These are phyloP conservation scores for Muscidifurax raptorellus DNA, from an alignment of 1,140 invertebrate genomes.

Conservation along the genomic window DNA sequence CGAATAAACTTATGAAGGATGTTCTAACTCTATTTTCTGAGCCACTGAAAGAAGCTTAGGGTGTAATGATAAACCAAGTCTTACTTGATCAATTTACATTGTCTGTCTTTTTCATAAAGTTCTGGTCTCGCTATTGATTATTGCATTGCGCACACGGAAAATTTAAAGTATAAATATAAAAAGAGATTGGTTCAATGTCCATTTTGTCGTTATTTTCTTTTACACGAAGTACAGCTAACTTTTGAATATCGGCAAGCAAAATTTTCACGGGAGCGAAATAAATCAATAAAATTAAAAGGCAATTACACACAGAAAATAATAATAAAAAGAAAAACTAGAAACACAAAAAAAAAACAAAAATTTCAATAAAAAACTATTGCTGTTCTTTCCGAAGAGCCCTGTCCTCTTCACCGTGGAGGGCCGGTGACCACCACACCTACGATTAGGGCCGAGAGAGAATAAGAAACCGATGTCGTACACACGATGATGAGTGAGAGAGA, in stretches of 20 bases:
- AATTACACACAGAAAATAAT: constrained; percentile 27
- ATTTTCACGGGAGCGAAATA: constrained; percentile 47
- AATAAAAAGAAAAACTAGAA: constrained; percentile 21
- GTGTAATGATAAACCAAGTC: constrained; percentile 65
- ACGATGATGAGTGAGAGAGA: constrained; percentile 65
- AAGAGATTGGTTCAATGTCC: constrained; percentile 54
- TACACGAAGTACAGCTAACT: constrained; percentile 58
- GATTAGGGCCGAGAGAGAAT: constrained; percentile 67
- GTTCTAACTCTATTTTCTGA: not conserved
- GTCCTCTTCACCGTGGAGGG: constrained; percentile 76
- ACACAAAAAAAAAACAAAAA: constrained; percentile 22
- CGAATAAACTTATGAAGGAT: not conserved
- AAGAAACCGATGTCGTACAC: constrained; percentile 69
- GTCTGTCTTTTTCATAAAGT: constrained; percentile 54
- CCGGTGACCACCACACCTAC: constrained; percentile 61
- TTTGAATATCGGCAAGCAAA: constrained; percentile 71
- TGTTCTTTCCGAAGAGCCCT: constrained; percentile 78
- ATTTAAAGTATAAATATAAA: constrained; percentile 53
- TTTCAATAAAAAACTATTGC: constrained; percentile 70
- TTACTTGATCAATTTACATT: constrained; percentile 77
- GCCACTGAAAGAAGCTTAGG: not conserved
- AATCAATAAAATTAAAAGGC: constrained; percentile 1
- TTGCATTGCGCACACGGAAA: not conserved
- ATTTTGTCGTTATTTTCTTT: constrained; percentile 49
- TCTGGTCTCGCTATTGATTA: constrained; percentile 52